Base-by-base conservation (phyloP, 35 echinoderm and acorn worm genomes). In the Ophiothrix spiculata region DNA sequence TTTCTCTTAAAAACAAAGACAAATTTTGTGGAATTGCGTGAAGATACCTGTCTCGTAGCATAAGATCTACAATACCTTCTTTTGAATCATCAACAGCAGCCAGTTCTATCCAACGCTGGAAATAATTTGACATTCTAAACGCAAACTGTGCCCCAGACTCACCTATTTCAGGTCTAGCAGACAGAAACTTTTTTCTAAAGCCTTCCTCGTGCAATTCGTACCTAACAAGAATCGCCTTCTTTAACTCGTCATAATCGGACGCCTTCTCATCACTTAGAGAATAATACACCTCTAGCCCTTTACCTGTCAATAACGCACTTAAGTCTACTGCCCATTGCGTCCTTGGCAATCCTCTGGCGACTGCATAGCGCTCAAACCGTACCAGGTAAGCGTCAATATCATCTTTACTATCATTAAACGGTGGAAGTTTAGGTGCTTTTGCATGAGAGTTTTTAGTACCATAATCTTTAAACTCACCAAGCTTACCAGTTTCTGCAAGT, bases 151-250 rank as follows among this genome's bases (percentile, higher is more conserved):
- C 49, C 56, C 37, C 80, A 1, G 54, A 81, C 39, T 91, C 78
- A 6, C 76, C 63, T 37, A 19, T 34, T 32, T 87, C 84, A 21
- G 6, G 37, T 74, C 36, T 86, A 32, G 83, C 77, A 41, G 76
- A 81, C 39, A 77, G 40, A 46, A 87, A 87, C 74, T 87, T 91
- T 17, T 21, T 33, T 14, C 84, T 29, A 76, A 81, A 91, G 2
- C 90, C 90, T 39, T 91, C 90, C 21, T 74, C 90, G 29, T 45
- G 86, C 35, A 91, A 76, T 13, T 80, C 46, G 37, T 74, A 91
- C 34, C 76, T 91, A 87, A 21, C 11, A 31, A 86, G 31, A n/a
- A 91, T 36, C 37, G 90, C 84, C 36, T 23, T 23, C 60, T 91
- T 91, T 25, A 91, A 23, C 37, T 79, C 63, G 12, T 78, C 56